phyloP scores from a whole-genome alignment of 2,113 vertebrate genomes.

The Galbula dea region DNA sequence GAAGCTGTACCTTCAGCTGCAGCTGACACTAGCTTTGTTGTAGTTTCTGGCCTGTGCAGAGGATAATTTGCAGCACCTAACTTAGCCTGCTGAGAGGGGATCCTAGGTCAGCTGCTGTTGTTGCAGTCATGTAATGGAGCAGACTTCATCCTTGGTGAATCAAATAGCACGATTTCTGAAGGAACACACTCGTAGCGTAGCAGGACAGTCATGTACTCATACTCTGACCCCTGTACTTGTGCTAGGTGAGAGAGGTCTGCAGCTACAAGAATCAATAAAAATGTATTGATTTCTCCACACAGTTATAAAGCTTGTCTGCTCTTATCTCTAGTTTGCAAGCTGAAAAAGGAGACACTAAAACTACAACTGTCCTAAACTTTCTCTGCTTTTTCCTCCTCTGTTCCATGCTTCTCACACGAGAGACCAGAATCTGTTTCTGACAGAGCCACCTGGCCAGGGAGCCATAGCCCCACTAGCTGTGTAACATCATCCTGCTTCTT shows the following conservation, averaged over 20 bases:
- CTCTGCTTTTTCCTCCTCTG: background rate
- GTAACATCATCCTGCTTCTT: background rate
- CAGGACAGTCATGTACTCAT: background rate
- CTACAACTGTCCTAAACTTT: background rate
- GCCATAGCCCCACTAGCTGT: background rate
- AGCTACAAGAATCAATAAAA: constrained; percentile 41
- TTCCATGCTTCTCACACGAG: background rate
- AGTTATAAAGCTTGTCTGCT: background rate
- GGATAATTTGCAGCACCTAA: background rate
- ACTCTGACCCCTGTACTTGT: background rate
- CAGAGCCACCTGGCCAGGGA: background rate
- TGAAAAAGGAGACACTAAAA: background rate
- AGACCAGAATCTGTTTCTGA: background rate
- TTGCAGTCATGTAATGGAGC: background rate
- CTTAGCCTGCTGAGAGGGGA: background rate
- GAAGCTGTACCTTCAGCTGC: background rate
- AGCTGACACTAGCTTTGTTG: background rate
- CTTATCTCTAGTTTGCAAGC: constrained; percentile 3
- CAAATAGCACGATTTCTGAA: background rate
- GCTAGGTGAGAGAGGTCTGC: constrained; percentile 31
- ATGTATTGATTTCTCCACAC: constrained; percentile 34
- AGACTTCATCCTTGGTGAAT: background rate
- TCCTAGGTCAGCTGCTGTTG: background rate
- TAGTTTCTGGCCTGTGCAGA: background rate
- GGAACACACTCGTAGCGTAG: background rate